Evolutionary conservation across 2,888 invertebrate species (phyloP).

Genomic region (Periphyllus acericola): DNA sequence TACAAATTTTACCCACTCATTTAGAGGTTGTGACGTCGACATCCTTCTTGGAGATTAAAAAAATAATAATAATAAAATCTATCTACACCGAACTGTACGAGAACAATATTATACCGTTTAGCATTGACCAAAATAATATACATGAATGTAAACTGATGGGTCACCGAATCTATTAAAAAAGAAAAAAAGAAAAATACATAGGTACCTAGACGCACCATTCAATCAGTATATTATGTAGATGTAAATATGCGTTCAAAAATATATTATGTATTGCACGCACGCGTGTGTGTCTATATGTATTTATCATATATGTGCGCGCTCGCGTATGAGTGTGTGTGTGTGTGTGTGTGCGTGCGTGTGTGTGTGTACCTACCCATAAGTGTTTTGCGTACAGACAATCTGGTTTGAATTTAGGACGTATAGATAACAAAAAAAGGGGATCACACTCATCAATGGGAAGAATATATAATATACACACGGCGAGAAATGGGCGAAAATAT

Average conservation of each 20-base stretch:
- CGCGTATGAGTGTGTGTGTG: too few relatives aligned
- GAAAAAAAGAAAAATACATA: neutral
- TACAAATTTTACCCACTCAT: constrained; percentile 31
- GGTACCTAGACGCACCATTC: neutral
- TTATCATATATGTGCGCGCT: too few relatives aligned
- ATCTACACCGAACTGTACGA: neutral
- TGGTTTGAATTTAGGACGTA: constrained; percentile 17
- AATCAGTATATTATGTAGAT: neutral
- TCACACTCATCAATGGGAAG: neutral
- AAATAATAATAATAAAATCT: constrained; percentile 14
- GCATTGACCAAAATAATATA: constrained; percentile 28
- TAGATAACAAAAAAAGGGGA: constrained; percentile 20
- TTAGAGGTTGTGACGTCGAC: constrained; percentile 59
- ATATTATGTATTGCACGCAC: neutral
- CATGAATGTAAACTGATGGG: constrained; percentile 6
- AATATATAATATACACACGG: neutral
- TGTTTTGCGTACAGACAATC: neutral
- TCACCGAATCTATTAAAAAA: neutral
- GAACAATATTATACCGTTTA: constrained; percentile 19
- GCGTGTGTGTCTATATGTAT: neutral
- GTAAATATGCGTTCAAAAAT: neutral
- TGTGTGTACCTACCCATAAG: neutral
- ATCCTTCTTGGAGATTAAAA: constrained; percentile 36
- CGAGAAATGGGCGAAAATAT: neutral
- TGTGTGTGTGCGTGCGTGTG: too few relatives aligned